phyloP scores from a whole-genome alignment of 2,888 invertebrate species.

The Pogonocherus hispidulus region DNA sequence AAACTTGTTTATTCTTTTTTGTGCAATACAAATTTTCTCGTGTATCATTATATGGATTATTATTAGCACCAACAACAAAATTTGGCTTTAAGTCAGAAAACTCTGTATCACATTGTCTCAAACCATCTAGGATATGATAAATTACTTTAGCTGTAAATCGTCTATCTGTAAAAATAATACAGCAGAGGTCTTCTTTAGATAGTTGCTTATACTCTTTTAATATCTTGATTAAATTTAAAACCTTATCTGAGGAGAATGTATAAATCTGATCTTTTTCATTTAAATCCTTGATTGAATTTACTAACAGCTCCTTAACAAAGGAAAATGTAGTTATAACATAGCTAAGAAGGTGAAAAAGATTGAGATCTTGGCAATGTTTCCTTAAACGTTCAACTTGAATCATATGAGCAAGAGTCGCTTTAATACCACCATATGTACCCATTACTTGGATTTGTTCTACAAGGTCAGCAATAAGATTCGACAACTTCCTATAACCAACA shows the following conservation, averaged over 20 bases:
- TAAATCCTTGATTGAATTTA: conserved; percentile 68
- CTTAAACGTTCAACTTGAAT: conserved; percentile 75
- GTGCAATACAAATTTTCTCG: conserved; percentile 71
- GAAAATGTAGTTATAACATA: conserved; percentile 66
- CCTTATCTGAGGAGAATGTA: conserved; percentile 76
- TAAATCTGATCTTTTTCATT: conserved; percentile 70
- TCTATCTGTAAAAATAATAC: conserved; percentile 80
- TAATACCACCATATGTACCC: conserved; percentile 74
- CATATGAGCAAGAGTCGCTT: conserved; percentile 73
- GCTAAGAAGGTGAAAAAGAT: conserved; percentile 55
- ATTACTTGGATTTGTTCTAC: conserved; percentile 61
- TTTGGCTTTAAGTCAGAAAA: conserved; percentile 77
- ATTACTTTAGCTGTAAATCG: conserved; percentile 84
- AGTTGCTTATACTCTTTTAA: conserved; percentile 72
- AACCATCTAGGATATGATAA: conserved; percentile 76
- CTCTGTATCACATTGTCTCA: conserved; percentile 68
- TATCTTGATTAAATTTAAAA: conserved; percentile 72
- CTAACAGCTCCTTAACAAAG: conserved; percentile 71
- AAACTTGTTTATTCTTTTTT: conserved; percentile 70
- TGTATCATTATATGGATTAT: conserved; percentile 72
- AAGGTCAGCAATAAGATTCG: conserved; percentile 59
- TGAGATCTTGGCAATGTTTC: conserved; percentile 51
- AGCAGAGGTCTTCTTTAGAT: conserved; percentile 72
- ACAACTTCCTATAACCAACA: conserved; percentile 55
- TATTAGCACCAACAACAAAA: conserved; percentile 80